Evolutionary conservation across 1,140 invertebrate species (phyloP), one percentile per base, ranked within the genome.

Genomic region (Trinorchestia longiramus): DNA sequence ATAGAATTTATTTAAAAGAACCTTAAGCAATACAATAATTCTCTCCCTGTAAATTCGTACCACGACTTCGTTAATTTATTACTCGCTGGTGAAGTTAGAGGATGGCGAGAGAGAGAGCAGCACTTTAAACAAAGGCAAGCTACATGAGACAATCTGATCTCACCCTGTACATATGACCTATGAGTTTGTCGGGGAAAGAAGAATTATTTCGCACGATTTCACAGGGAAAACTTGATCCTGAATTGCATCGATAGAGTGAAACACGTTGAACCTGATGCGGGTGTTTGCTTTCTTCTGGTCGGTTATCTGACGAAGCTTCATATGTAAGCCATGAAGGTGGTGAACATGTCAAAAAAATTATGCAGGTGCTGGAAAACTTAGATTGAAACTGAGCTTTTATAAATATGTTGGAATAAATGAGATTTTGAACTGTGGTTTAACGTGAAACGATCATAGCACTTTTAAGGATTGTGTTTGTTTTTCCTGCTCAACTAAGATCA

Each of bases 161-260:
- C 92, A 17, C 41, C 6, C 92, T 94, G 92, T 94, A 94, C 44
- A 94, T 43, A 94, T 45, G 92, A 94, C 92, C 92, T 45, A 94
- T 94, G 92, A 94, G 92, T 94, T 94, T 94, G 92, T 94, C 92
- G 4, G 19, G 92, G 92, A 94, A 94, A 94, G 92, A 94, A 94
- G 92, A 94, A 45, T 45, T 94, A 94, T 94, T 94, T n/a, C 43
- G 92, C 92, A 94, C 92, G 92, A 94, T 94, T 47, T 94, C 43
- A 44, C 44, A 23, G 44, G 44, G 92, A 94, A 91, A 94, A 94
- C 92, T 45, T 94, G 92, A 94, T 94, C 11, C 92, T 11, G 92
- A 94, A 45, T 94, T 43, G 44, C 43, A 45, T 43, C 92, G 92
- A 94, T 94, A 91, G 88, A 77, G 11, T 77, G 62, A 41, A 90